phyloP scores from a whole-genome alignment of 2,797 vertebrate genomes.

The Myotis myotis region DNA sequence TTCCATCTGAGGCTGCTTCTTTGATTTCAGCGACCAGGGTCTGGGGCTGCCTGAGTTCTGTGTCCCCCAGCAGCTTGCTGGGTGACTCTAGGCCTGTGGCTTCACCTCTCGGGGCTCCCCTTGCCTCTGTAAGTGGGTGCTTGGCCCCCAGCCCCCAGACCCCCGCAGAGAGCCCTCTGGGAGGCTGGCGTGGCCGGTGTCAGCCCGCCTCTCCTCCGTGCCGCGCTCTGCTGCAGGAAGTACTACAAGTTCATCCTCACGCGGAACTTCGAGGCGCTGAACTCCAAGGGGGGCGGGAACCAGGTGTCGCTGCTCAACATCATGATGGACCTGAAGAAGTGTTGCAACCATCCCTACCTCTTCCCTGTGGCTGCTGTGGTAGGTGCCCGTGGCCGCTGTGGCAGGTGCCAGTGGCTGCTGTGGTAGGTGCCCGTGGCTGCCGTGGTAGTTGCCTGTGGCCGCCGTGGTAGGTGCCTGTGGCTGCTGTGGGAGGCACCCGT shows the following conservation, averaged over 20 bases:
- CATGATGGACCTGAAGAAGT: slow-evolving; percentile 99
- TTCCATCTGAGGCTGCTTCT: background rate
- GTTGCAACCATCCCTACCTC: slow-evolving; percentile 98
- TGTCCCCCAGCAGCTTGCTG: background rate
- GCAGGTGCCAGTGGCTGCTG: rapidly evolving
- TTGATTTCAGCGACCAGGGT: too few species aligned
- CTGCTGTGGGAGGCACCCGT: rapidly evolving
- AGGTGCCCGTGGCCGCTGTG: slow-evolving; percentile 1
- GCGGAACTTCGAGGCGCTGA: slow-evolving; percentile 96
- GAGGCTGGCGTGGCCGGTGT: rapidly evolving
- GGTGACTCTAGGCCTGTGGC: background rate
- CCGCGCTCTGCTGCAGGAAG: slow-evolving; percentile 87
- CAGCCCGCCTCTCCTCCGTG: background rate
- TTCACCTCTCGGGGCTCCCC: background rate
- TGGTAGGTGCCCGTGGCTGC: rapidly evolving
- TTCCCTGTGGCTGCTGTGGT: slow-evolving; percentile 98
- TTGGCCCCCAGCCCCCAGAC: background rate
- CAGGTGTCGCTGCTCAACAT: slow-evolving; percentile 99
- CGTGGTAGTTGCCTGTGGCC: rapidly evolving
- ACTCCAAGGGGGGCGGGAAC: slow-evolving; percentile 98
- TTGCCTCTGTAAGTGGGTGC: background rate
- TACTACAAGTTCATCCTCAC: slow-evolving; percentile 99
- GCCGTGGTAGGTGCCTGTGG: rapidly evolving
- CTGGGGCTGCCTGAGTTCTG: background rate
- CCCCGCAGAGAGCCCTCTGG: rapidly evolving